phyloP scores from a whole-genome alignment of 2,797 vertebrate species.

The Melanogrammus aeglefinus region DNA sequence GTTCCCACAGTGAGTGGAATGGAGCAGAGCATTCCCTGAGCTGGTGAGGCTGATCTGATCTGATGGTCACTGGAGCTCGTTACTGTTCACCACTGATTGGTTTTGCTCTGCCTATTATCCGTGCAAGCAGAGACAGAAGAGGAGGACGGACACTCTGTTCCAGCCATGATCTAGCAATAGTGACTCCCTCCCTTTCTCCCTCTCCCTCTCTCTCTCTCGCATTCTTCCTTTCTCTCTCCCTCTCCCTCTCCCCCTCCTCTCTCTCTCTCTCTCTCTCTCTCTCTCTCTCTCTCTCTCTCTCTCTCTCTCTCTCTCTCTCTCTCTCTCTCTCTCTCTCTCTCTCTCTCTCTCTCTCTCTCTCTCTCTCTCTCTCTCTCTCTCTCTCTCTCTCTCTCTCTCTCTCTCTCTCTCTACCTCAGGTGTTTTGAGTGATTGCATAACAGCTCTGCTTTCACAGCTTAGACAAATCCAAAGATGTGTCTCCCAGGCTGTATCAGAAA shows the following conservation, averaged over 20 bases:
- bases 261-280: too few relatives aligned
- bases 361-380: too few relatives aligned
- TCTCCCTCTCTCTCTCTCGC: too few relatives aligned
- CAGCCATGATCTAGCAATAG: not conserved
- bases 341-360: too few relatives aligned
- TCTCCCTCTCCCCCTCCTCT: too few relatives aligned
- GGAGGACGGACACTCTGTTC: conserved; percentile 24
- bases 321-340: not conserved
- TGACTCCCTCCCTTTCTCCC: not conserved
- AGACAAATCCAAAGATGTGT: not conserved
- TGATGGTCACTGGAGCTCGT: conserved; percentile 35
- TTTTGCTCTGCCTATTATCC: conserved; percentile 38
- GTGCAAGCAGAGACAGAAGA: conserved; percentile 29
- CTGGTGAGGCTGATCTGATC: conserved; percentile 18
- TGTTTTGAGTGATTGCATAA: not conserved
- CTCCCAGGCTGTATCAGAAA: not conserved
- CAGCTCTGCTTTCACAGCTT: not conserved
- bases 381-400: too few relatives aligned
- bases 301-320: too few relatives aligned
- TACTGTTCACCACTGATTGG: conserved; percentile 23
- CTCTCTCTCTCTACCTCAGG: not conserved
- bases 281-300: not conserved
- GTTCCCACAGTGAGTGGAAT: not conserved
- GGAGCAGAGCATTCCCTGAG: not conserved
- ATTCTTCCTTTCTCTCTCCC: too few relatives aligned